Percentiles rank a stretch among this genome's conserved stretches.
phyloP scores from a whole-genome alignment of 2,113 vertebrate species.

The Neopipo cinnamomea region DNA sequence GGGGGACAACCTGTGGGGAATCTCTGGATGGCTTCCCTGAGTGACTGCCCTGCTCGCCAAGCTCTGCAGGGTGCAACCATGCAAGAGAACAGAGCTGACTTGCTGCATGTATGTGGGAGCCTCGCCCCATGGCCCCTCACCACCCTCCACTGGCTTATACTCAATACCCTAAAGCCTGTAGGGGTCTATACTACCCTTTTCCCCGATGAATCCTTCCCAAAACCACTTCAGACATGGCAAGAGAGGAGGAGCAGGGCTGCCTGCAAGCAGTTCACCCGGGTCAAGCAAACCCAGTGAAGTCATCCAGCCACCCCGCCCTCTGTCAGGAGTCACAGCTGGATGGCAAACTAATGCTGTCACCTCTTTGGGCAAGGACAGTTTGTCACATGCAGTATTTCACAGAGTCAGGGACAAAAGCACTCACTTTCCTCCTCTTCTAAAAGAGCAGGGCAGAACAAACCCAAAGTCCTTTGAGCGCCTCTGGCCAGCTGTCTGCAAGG shows the following conservation, averaged over 20 bases:
- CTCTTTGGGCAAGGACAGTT: not conserved
- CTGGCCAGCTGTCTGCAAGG: not conserved
- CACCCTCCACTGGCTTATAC: not conserved
- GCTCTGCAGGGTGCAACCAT: fast-evolving
- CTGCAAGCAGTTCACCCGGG: not conserved
- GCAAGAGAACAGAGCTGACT: not conserved
- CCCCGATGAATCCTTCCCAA: not conserved
- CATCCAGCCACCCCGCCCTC: not conserved
- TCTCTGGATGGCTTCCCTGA: not conserved
- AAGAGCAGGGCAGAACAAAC: not conserved
- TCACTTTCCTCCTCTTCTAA: not conserved
- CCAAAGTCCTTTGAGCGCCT: not conserved
- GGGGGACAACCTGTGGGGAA: not conserved
- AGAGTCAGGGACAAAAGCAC: not conserved
- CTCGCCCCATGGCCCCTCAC: not conserved
- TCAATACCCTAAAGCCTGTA: fast-evolving
- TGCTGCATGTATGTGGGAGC: not conserved
- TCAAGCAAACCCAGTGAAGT: not conserved
- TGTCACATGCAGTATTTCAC: not conserved
- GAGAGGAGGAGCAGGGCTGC: not conserved
- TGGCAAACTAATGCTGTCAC: not conserved
- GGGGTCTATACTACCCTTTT: not conserved
- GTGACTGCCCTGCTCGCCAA: not conserved
- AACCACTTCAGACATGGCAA: not conserved
- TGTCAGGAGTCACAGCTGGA: not conserved